Evolutionary conservation across 2,113 vertebrate genomes (phyloP).

Genomic region (Sapajus apella): DNA sequence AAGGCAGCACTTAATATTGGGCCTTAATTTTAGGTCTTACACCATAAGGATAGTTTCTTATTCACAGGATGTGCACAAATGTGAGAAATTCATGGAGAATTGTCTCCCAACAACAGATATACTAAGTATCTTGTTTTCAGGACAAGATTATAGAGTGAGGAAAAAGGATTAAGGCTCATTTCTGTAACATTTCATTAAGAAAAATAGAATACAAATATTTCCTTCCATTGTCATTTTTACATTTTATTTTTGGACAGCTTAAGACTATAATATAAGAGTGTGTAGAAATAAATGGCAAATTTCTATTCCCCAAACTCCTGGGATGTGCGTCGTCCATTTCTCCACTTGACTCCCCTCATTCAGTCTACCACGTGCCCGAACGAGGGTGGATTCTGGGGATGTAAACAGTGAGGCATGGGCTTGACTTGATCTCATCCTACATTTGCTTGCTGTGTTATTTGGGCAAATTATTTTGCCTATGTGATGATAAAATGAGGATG

Average conservation of each 20-base stretch:
- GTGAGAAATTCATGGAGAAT: fast-evolving
- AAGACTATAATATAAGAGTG: neutral
- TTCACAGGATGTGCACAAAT: neutral
- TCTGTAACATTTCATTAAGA: neutral
- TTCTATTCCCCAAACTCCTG: neutral
- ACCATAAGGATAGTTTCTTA: fast-evolving
- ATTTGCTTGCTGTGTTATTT: neutral
- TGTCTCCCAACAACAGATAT: neutral
- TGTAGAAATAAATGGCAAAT: neutral
- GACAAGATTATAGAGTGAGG: neutral
- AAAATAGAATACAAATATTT: neutral
- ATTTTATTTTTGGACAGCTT: neutral
- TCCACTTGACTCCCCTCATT: neutral
- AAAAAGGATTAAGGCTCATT: neutral
- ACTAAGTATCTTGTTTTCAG: neutral
- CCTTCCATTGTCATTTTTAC: neutral
- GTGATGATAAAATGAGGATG: neutral
- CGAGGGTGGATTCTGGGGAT: neutral
- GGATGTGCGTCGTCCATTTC: fast-evolving
- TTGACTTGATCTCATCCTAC: fast-evolving
- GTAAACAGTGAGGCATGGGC: fast-evolving
- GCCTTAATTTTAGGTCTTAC: neutral
- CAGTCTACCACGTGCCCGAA: fast-evolving
- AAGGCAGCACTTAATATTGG: fast-evolving
- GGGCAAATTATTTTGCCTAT: neutral